phyloP scores from a whole-genome alignment of 1,140 invertebrate species.

The Cydia splendana region DNA sequence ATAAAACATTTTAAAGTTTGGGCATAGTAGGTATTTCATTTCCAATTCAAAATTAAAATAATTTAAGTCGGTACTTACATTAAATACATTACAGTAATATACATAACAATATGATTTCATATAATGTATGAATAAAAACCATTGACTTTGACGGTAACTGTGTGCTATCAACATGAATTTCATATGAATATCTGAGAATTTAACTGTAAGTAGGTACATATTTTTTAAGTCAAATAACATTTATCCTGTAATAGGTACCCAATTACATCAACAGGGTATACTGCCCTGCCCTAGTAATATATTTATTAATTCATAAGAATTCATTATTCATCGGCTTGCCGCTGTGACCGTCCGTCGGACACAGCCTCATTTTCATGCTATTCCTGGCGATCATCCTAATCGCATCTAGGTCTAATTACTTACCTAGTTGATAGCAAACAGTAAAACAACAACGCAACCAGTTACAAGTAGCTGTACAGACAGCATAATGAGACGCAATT shows the following conservation, averaged over 20 bases:
- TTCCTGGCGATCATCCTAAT: conserved; percentile 27
- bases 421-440: conserved; percentile 22
- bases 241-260: not conserved
- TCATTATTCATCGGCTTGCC: conserved; percentile 6
- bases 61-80: too few relatives aligned
- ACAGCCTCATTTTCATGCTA: conserved; percentile 28
- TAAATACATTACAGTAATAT: too few relatives aligned
- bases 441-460: conserved; percentile 25
- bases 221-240: too few relatives aligned
- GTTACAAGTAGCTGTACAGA: conserved; percentile 32
- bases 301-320: conserved; percentile 24
- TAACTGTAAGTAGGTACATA: too few relatives aligned
- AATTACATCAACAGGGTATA: conserved; percentile 18
- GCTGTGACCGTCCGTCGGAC: not conserved
- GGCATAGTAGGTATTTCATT: too few relatives aligned
- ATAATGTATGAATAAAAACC: not conserved
- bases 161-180: too few relatives aligned
- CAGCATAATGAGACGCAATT: conserved; percentile 52
- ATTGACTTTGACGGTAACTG: not conserved
- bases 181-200: too few relatives aligned
- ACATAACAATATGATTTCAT: too few relatives aligned
- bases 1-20: too few relatives aligned
- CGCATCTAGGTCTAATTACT: conserved; percentile 29
- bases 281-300: conserved; percentile 12
- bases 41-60: too few relatives aligned